phyloP scores from a whole-genome alignment of 2,113 vertebrate species.

The Furnarius figulus region DNA sequence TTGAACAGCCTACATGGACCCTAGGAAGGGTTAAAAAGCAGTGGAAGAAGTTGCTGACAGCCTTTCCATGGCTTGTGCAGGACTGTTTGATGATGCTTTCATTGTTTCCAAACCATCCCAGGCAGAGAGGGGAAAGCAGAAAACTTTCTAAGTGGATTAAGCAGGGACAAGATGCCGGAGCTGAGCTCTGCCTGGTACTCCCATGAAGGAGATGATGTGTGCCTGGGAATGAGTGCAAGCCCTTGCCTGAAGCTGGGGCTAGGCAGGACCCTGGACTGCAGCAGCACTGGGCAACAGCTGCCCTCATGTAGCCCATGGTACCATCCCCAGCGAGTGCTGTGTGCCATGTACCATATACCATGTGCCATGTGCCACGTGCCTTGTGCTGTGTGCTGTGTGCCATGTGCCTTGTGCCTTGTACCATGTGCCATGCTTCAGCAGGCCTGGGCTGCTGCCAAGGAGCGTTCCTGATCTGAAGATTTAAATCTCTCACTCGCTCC shows the following conservation, averaged over 20 bases:
- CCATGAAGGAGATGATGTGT: rapidly evolving
- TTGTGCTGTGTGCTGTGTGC: neutral
- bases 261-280: neutral
- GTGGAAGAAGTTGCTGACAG: neutral
- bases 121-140: neutral
- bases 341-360: neutral
- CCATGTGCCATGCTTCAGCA: no score
- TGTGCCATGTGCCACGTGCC: neutral
- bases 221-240: neutral
- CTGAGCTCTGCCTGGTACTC: neutral
- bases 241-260: neutral
- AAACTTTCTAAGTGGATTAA: neutral
- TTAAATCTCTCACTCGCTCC: neutral
- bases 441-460: neutral
- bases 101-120: neutral
- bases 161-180: neutral
- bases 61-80: neutral
- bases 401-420: rapidly evolving
- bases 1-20: neutral
- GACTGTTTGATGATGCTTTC: neutral
- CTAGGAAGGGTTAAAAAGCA: neutral
- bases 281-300: neutral
- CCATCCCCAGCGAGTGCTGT: rapidly evolving
- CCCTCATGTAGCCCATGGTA: rapidly evolving
- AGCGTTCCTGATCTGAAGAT: neutral